Conservation (phyloP, 2,888 invertebrate species). For the Cantharis rufa region DNA sequence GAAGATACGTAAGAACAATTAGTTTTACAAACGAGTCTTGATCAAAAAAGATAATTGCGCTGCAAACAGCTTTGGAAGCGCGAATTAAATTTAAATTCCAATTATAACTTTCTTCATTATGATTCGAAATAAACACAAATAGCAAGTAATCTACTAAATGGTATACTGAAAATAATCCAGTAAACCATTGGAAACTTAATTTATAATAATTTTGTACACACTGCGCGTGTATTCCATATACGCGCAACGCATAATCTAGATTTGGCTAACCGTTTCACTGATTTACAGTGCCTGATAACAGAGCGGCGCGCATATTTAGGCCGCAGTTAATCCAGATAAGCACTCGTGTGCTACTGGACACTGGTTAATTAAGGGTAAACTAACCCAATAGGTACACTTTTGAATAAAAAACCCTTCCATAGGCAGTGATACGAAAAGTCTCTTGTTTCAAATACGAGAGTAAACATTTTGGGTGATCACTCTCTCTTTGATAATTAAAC, state of each 20-base stretch:
- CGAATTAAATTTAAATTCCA: conserved; percentile 23
- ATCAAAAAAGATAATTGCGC: conserved; percentile 17
- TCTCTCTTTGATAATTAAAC: background rate
- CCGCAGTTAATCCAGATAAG: conserved; percentile 30
- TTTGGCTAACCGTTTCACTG: conserved; percentile 28
- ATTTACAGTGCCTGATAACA: conserved; percentile 28
- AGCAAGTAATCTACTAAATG: conserved; percentile 22
- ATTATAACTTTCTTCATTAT: conserved; percentile 28
- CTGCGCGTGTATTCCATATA: conserved; percentile 20
- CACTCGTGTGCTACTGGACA: conserved; percentile 30
- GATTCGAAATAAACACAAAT: conserved; percentile 23
- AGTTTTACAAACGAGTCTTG: conserved; percentile 7
- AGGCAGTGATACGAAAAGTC: conserved; percentile 14
- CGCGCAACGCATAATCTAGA: conserved; percentile 28
- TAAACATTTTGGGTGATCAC: conserved; percentile 1
- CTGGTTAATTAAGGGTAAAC: conserved; percentile 31
- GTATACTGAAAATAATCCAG: conserved; percentile 27
- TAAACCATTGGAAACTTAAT: conserved; percentile 23
- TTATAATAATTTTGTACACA: conserved; percentile 28
- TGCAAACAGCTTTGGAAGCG: conserved; percentile 7
- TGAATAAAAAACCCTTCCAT: conserved; percentile 11
- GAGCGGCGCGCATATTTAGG: conserved; percentile 29
- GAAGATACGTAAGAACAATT: conserved; percentile 16
- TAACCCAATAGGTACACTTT: conserved; percentile 26
- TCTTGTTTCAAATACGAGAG: conserved; percentile 8